Evolutionary conservation across 2,888 invertebrate species (phyloP), one percentile per base, ranked within the genome.

Genomic region (Amiota communis): DNA sequence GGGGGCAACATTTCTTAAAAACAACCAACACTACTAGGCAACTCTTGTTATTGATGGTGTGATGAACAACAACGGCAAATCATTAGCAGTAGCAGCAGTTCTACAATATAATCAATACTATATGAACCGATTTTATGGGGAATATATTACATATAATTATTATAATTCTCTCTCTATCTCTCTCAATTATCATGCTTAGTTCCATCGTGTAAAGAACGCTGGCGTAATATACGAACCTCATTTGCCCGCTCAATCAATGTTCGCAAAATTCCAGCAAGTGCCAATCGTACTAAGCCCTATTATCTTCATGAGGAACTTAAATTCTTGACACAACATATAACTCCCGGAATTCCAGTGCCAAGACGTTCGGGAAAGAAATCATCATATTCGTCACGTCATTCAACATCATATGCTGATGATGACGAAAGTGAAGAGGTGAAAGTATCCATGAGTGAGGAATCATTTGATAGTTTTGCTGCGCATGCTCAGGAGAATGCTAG

Each of bases 211-310:
- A 88, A 88, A 69, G 87, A 89, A 70, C 89, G 89, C 47, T 88
- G 89, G 81, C 83, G 88, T 20, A 88, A 89, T 69, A 89, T 89
- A 59, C 89, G 88, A 59, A 87, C 86, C 3, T 87, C 87, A 8
- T 88, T 86, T 69, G 88, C 88, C 0, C 84, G 89, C 20, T 88
- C 89, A 11, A 86, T 88, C 3, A 89, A 87, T 63, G 82, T 88
- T 1, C 82, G 84, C 53, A 83, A 83, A 76, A 72, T 83, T 8
- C 82, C 82, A 0, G 79, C 81, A 17, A 82, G 83, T 47, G 82
- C 85, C 9, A 87, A 88, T 74, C 84, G 86, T 17, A 83, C 81
- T 9, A 84, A 85, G 73, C 83, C 81, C 13, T 85, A 84, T 67
- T 85, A 85, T 61, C 79, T 85, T 0, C 84, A 85, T 56, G 83